Evolutionary conservation across 2,113 vertebrate species (phyloP).

Genomic region (Xyliphius kryptos): DNA sequence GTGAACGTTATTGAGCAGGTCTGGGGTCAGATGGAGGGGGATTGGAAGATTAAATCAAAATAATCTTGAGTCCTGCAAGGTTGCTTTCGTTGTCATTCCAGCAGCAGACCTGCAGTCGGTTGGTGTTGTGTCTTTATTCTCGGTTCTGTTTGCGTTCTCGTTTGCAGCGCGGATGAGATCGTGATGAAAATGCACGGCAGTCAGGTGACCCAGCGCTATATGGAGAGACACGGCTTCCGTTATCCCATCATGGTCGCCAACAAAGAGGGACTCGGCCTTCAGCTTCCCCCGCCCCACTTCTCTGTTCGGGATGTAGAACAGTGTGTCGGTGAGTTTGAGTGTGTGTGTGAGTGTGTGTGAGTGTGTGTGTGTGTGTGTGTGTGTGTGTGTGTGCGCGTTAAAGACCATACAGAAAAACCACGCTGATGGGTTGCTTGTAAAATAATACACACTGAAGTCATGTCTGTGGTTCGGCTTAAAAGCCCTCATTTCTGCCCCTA

Average conservation of each 20-base stretch:
- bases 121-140: background rate
- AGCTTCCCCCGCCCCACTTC: slow-evolving; percentile 80
- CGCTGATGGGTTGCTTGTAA: background rate
- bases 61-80: too few relatives aligned
- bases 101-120: too few relatives aligned
- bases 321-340: slow-evolving; percentile 81
- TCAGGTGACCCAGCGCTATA: slow-evolving; percentile 83
- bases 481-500: slow-evolving; percentile 16
- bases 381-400: background rate
- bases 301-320: slow-evolving; percentile 89
- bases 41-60: too few relatives aligned
- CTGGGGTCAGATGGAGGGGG: too few relatives aligned
- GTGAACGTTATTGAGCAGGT: too few relatives aligned
- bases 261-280: slow-evolving; percentile 87
- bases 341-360: slow-evolving; percentile 6
- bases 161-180: slow-evolving; percentile 81
- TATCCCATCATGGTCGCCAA: slow-evolving; percentile 82
- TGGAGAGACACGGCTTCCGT: slow-evolving; percentile 91
- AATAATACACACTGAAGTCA: slow-evolving; percentile 17
- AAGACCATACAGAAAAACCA: too few relatives aligned
- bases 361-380: background rate
- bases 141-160: background rate
- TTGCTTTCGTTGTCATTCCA: too few relatives aligned
- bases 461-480: slow-evolving; percentile 27
- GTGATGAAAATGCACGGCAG: slow-evolving; percentile 85